These are phyloP conservation scores for Umimayanthus kanabou DNA, from an alignment of 92 coral and sea anemone species.

Conservation along the genomic window DNA sequence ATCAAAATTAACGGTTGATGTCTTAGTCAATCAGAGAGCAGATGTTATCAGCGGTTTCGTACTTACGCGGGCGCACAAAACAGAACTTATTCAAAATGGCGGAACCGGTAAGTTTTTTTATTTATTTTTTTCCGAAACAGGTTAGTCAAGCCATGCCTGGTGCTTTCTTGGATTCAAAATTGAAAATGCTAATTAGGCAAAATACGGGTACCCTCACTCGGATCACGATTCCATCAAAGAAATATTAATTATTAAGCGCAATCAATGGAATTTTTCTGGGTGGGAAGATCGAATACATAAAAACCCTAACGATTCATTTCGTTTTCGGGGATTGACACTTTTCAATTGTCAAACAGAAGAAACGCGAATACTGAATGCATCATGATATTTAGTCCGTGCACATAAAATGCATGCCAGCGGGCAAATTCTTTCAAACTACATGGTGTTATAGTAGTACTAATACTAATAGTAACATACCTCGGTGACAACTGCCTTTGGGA, in stretches of 20 bases:
- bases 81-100: slow-evolving; percentile 1
- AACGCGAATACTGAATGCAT: not conserved
- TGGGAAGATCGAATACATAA: not conserved
- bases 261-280: not conserved
- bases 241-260: slow-evolving; percentile 26
- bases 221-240: slow-evolving; percentile 7
- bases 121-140: not conserved
- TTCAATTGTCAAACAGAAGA: not conserved
- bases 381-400: not conserved
- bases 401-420: not conserved
- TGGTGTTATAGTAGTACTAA: too few relatives aligned
- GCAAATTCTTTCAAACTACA: not conserved
- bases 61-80: slow-evolving; percentile 49
- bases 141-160: not conserved
- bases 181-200: not conserved
- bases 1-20: slow-evolving; percentile 71
- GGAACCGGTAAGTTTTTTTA: not conserved
- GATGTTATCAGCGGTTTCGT: slow-evolving; percentile 54
- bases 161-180: too few relatives aligned
- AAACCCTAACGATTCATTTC: not conserved
- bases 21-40: slow-evolving; percentile 65
- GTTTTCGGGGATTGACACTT: not conserved
- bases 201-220: slow-evolving; percentile 16
- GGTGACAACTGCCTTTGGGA: not conserved
- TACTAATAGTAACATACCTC: not conserved